Percentiles rank a stretch among this genome's conserved stretches.
These are phyloP conservation scores for Apotomis betuletana DNA, from an alignment of 2,888 invertebrate species.

Conservation along the genomic window DNA sequence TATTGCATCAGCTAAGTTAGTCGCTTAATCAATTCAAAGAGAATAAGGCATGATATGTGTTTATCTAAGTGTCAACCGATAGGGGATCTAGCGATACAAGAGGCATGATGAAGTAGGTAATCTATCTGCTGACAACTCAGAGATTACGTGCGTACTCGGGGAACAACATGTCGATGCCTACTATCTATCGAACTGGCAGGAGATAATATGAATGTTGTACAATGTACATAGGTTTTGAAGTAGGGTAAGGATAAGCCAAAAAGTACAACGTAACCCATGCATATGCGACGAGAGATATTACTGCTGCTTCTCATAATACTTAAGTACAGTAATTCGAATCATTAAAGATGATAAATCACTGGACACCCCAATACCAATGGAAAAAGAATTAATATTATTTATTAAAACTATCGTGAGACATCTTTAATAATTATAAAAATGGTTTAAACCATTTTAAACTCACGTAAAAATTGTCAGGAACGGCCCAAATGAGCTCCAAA, in stretches of 20 bases:
- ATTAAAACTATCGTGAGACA: no score
- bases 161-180: conserved; percentile 3
- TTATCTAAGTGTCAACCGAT: conserved; percentile 22
- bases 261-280: neutral
- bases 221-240: neutral
- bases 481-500: no score
- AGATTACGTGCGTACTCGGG: neutral
- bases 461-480: no score
- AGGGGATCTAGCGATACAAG: neutral
- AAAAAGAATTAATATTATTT: no score
- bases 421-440: no score
- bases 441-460: no score
- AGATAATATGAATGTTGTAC: neutral
- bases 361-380: no score
- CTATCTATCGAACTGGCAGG: conserved; percentile 2
- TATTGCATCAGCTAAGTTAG: neutral
- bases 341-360: no score
- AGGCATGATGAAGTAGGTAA: neutral
- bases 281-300: no score
- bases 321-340: no score
- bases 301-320: no score
- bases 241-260: conserved; percentile 7
- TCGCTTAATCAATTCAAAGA: neutral
- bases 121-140: neutral
- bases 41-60: neutral